Percentiles rank a stretch among this genome's conserved stretches.
Conservation (phyloP, 1,140 invertebrate species). For the Eupeodes corollae region DNA sequence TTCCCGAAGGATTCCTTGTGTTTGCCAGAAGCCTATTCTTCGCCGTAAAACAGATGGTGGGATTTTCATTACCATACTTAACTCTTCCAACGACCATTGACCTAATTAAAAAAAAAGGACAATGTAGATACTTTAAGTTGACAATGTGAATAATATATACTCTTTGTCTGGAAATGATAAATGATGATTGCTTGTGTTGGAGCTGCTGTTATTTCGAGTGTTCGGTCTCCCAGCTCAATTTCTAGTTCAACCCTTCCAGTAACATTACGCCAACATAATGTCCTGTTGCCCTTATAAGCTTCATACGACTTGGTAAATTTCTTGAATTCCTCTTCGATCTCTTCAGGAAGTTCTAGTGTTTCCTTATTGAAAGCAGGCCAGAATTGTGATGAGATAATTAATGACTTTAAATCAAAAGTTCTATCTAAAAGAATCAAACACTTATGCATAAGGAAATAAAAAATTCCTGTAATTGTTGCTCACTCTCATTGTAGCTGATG, state of each 20-base stretch:
- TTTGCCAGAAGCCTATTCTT: slow-evolving; percentile 86
- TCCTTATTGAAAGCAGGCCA: slow-evolving; percentile 97
- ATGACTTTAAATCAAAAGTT: slow-evolving; percentile 49
- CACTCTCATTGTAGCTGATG: slow-evolving; percentile 21
- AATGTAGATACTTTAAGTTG: background rate
- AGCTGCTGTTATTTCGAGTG: slow-evolving; percentile 72
- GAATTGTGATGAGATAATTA: slow-evolving; percentile 96
- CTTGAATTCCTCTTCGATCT: slow-evolving; percentile 70
- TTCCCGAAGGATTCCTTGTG: slow-evolving; percentile 71
- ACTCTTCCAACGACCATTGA: slow-evolving; percentile 73
- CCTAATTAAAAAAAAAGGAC: slow-evolving; percentile 13
- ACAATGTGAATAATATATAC: slow-evolving; percentile 33
- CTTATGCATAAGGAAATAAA: background rate
- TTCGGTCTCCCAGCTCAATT: slow-evolving; percentile 76
- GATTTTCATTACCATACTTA: slow-evolving; percentile 72
- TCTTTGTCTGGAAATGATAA: slow-evolving; percentile 85
- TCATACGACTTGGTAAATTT: slow-evolving; percentile 88
- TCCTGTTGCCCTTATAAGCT: slow-evolving; percentile 86
- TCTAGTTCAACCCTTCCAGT: slow-evolving; percentile 85
- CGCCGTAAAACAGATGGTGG: slow-evolving; percentile 69
- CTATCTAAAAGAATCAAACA: slow-evolving; percentile 15
- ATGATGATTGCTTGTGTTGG: slow-evolving; percentile 92
- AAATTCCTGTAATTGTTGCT: background rate
- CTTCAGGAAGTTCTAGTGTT: slow-evolving; percentile 71
- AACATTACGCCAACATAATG: slow-evolving; percentile 87